phyloP scores from a whole-genome alignment of 2,113 vertebrate genomes.

The Callopanchax toddi region DNA sequence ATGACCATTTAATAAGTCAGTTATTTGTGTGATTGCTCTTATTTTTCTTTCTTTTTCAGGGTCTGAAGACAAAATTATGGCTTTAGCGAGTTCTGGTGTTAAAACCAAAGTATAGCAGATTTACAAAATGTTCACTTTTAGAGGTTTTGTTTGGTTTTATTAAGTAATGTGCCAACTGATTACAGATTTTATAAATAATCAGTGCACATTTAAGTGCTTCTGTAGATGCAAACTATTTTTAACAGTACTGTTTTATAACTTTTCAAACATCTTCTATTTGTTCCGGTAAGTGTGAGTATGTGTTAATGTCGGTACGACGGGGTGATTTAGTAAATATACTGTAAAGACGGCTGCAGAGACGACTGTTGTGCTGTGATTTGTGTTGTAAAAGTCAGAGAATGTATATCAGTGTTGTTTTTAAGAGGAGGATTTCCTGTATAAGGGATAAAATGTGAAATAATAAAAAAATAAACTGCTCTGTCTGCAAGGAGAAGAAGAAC shows the following conservation, averaged over 20 bases:
- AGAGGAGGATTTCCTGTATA: too few species aligned
- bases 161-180: slow-evolving; percentile 41
- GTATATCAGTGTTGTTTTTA: slow-evolving; percentile 12
- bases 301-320: slow-evolving; percentile 39
- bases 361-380: slow-evolving; percentile 26
- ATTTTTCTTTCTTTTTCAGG: slow-evolving; percentile 75
- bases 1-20: not conserved
- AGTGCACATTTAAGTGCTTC: slow-evolving; percentile 31
- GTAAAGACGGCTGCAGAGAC: too few species aligned
- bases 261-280: slow-evolving; percentile 60
- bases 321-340: slow-evolving; percentile 24
- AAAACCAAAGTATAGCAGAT: slow-evolving; percentile 81
- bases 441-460: not conserved
- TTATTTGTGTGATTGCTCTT: not conserved
- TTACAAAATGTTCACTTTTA: slow-evolving; percentile 5
- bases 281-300: slow-evolving; percentile 49
- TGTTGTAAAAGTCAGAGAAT: too few species aligned
- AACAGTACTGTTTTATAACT: slow-evolving; percentile 64
- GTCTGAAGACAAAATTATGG: slow-evolving; percentile 96
- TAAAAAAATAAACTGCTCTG: too few species aligned
- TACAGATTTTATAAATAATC: slow-evolving; percentile 37
- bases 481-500: too few species aligned
- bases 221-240: slow-evolving; percentile 48
- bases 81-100: slow-evolving; percentile 93
- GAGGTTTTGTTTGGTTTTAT: slow-evolving; percentile 21